Conservation (phyloP, 2,113 vertebrate genomes). For the Calyptommatus sinebrachiatus region DNA sequence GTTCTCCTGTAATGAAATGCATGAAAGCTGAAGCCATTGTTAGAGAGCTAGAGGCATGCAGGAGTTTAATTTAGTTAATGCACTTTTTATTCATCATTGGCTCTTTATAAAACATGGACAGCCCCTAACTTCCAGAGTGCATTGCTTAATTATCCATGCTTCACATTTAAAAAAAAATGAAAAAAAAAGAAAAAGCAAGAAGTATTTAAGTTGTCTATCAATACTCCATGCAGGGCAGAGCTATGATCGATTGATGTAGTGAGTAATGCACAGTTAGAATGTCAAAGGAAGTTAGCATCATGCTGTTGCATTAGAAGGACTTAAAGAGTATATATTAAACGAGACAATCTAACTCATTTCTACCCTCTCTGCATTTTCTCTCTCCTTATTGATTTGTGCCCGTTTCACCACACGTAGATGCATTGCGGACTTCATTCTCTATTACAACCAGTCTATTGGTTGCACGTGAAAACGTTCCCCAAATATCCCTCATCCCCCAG, state of each 20-base stretch:
- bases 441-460: conserved; percentile 2
- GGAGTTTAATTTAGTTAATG: conserved; percentile 75
- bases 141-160: conserved; percentile 72
- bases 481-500: conserved; percentile 13
- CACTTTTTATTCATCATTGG: conserved; percentile 73
- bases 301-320: neutral
- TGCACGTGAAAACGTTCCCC: accelerated
- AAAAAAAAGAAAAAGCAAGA: conserved; percentile 33
- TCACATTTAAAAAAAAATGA: conserved; percentile 59
- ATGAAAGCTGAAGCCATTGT: conserved; percentile 55
- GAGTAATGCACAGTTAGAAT: conserved; percentile 34
- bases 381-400: neutral
- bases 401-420: neutral
- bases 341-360: conserved; percentile 30
- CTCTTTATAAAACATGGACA: conserved; percentile 56
- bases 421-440: neutral
- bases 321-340: neutral
- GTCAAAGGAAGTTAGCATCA: conserved; percentile 33
- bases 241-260: conserved; percentile 44
- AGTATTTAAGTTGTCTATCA: conserved; percentile 66
- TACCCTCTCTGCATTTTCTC: conserved; percentile 25
- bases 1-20: conserved; percentile 58
- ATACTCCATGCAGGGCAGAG: conserved; percentile 47
- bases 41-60: conserved; percentile 56
- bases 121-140: conserved; percentile 64